phyloP scores from a whole-genome alignment of 1,140 invertebrate genomes.

The Drosophila kikkawai region DNA sequence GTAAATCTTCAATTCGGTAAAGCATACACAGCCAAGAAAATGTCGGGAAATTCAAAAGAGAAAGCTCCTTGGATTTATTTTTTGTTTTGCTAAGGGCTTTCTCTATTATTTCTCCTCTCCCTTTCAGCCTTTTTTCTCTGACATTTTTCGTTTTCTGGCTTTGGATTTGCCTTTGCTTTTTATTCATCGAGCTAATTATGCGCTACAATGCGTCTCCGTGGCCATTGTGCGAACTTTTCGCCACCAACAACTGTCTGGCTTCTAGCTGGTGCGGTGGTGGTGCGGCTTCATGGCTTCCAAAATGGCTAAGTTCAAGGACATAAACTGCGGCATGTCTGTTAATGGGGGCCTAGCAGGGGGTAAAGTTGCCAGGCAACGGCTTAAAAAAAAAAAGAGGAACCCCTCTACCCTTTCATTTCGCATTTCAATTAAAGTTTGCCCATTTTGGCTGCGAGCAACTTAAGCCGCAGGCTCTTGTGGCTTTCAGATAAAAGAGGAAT shows the following conservation, averaged over 20 bases:
- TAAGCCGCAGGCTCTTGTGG: constrained; percentile 22
- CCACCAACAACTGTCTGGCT: constrained; percentile 35
- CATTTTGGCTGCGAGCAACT: constrained; percentile 10
- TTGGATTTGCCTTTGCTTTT: constrained; percentile 45
- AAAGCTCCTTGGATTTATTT: constrained; percentile 11
- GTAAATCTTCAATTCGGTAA: constrained; percentile 71
- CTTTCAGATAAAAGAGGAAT: constrained; percentile 29
- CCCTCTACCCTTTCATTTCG: constrained; percentile 14
- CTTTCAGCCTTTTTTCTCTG: constrained; percentile 3
- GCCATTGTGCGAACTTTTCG: constrained; percentile 60
- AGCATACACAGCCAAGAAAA: constrained; percentile 6
- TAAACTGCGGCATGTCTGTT: constrained; percentile 29
- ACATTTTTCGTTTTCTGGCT: constrained; percentile 5
- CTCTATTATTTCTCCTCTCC: not conserved
- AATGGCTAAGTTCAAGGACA: constrained; percentile 44
- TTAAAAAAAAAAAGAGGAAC: constrained; percentile 10
- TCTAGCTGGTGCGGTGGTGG: not conserved
- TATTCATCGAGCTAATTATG: constrained; percentile 78
- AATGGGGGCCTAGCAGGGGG: constrained; percentile 8
- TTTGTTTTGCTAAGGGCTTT: constrained; percentile 14
- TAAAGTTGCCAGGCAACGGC: constrained; percentile 27
- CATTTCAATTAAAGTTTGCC: constrained; percentile 48
- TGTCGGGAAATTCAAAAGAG: constrained; percentile 35
- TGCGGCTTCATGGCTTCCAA: constrained; percentile 16
- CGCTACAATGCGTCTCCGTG: constrained; percentile 72